Evolutionary conservation across 23 tunicate species (phyloP).

Genomic region (Oikopleura albicans): DNA sequence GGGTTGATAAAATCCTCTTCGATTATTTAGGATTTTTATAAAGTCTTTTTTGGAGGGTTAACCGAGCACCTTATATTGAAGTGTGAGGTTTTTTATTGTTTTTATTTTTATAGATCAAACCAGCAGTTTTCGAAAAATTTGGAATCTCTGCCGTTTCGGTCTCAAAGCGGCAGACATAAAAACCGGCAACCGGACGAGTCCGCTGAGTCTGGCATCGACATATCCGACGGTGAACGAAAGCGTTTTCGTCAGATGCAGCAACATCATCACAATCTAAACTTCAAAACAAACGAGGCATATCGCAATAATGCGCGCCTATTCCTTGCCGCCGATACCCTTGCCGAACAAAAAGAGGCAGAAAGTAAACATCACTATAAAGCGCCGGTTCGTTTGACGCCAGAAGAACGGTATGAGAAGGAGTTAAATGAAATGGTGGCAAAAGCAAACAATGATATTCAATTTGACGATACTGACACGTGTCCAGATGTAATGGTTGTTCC

Average conservation of each 20-base stretch:
- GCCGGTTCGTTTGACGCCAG: neutral
- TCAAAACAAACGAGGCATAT: no score
- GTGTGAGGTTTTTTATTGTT: no score
- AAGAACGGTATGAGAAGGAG: neutral
- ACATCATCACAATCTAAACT: neutral
- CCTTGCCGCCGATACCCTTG: neutral
- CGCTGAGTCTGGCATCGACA: neutral
- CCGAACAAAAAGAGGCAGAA: neutral
- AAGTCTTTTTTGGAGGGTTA: no score
- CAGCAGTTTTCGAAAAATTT: no score
- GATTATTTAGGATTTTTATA: no score
- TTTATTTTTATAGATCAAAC: no score
- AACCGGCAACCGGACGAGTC: neutral
- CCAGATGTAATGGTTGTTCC: neutral
- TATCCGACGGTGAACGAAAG: neutral
- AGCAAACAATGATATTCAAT: neutral
- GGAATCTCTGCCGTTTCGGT: neutral
- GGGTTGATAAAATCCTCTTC: no score
- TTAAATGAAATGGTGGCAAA: neutral
- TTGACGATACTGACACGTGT: neutral
- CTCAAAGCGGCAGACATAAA: neutral
- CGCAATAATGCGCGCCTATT: no score
- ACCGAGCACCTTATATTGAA: no score
- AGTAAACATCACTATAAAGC: no score
- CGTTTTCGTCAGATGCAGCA: neutral